These are phyloP conservation scores for Echinops telfairi DNA, from an alignment of 2,113 vertebrate genomes.

Conservation along the genomic window DNA sequence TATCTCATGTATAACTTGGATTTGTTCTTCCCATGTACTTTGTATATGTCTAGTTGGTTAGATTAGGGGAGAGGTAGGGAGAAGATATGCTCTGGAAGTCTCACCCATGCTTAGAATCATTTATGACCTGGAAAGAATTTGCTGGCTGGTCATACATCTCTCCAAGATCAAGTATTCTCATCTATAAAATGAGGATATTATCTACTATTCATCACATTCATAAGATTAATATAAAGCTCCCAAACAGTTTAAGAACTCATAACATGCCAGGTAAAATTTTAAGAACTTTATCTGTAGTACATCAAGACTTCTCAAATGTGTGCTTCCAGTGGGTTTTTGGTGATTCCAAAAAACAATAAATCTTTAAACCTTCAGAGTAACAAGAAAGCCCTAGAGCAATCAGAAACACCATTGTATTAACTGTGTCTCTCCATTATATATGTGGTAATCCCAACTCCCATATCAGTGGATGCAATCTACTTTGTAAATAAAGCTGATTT, in stretches of 20 bases:
- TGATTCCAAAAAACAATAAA: not conserved
- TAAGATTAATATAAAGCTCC: not conserved
- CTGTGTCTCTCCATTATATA: too few relatives aligned
- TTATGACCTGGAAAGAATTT: not conserved
- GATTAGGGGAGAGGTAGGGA: not conserved
- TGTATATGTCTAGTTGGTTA: not conserved
- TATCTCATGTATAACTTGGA: too few relatives aligned
- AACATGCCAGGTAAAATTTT: not conserved
- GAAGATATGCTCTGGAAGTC: not conserved
- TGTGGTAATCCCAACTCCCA: too few relatives aligned
- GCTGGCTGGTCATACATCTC: not conserved
- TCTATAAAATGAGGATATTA: not conserved
- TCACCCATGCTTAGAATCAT: not conserved
- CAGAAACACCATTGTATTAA: not conserved
- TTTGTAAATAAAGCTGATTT: too few relatives aligned
- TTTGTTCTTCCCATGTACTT: not conserved
- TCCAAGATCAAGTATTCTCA: not conserved
- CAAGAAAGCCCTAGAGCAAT: not conserved
- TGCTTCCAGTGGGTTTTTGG: not conserved
- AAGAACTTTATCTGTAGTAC: not conserved
- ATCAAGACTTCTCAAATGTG: not conserved
- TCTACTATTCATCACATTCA: not conserved
- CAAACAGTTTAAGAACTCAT: too few relatives aligned
- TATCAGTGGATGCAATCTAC: too few relatives aligned
- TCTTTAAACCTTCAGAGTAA: not conserved